Base-by-base conservation (phyloP, 35 echinoderm and acorn worm genomes). In the Chiridota heheva region DNA sequence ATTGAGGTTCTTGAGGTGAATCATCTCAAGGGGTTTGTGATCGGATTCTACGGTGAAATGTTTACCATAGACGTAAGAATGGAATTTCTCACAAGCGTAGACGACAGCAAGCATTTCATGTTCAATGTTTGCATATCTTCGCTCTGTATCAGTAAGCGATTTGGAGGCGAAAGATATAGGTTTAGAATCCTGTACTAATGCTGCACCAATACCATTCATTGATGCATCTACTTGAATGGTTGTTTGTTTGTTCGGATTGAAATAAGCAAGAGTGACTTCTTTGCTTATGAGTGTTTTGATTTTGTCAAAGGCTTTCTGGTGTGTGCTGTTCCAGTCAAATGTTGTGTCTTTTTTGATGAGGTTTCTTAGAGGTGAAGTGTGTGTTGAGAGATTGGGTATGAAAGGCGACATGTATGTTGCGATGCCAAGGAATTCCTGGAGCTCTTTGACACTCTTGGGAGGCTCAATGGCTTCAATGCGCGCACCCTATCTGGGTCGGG, bases 41-140 rank as follows among this genome's bases (percentile, higher is more conserved):
- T 92, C 84, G 0, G 67, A 51, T 28, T 87, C 34, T 0, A 92
- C 44, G 31, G 57, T 82, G 35, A 92, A 80, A 0, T 0, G 57
- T 37, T 72, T 73, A 1, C 76, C 90, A 63, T 82, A 92, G 1
- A 81, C 36, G 27, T 87, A 87, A 4, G 55, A 61, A 56, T 92
- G 83, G 44, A 71, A 92, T 58, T 37, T 62, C 58, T 92, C 84
- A 13, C 85, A 76, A 0, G 24, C 89, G 25, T 40, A 81, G 0
- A 78, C 75, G n/a, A 92, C 76, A 0, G 76, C 90, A 0, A 92
- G 70, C 76, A 92, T 70, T 42, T 81, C 90, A 1, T 61, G 47
- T 30, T 87, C 90, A 30, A 92, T 87, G 38, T 87, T 81, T 0
- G 89, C 7, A 17, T 76, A 86, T 4, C 72, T 10, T 15, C 25